Base-by-base conservation (phyloP, 1,140 invertebrate genomes). In the Drosophila lacertosa region DNA sequence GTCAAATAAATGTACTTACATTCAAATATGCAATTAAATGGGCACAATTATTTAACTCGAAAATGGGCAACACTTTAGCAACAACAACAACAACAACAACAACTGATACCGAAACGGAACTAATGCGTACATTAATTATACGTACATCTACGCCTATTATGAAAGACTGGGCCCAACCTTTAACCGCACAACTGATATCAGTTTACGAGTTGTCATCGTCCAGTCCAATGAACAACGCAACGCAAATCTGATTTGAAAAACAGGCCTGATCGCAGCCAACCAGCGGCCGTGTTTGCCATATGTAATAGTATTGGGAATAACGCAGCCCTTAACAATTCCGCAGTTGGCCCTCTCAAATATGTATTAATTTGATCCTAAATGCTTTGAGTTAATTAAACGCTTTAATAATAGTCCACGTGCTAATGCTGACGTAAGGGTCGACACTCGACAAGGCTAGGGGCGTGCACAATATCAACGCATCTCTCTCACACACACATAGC, bases 381-480 rank as follows among this genome's bases (percentile, higher is more conserved):
- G 64, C 47, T 69, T 40, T 51, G 40, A 86, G 66, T 84, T 86
- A 88, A 89, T 88, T 88, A 83, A 88, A 78, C 62, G 81, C 74
- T 76, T 84, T 81, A 84, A 84, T 84, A 77, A 67, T 72, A 67
- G 81, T 90, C 88, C 88, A 90, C 88, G 88, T 90, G 82, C 82
- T 89, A 83, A 67, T 79, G 72, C 78, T 89, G 82, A 88, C 88
- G 82, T 90, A 90, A 90, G 88, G 81, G 86, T 86, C 76, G 75
- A 59, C 63, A 57, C 51, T 64, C 53, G 33, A 50, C 75, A 73
- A 58, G 60, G 47, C 68, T 89, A 89, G 86, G 80, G 86, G 86
- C 86, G 86, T 89, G 86, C 73, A 86, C 80, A 82, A 83, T 58
- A 84, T 74, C 70, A 86, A 73, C 63, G 74, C 39, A 62, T 59